These are phyloP conservation scores for Apis dorsata DNA, from an alignment of 1,140 invertebrate genomes.

Conservation along the genomic window DNA sequence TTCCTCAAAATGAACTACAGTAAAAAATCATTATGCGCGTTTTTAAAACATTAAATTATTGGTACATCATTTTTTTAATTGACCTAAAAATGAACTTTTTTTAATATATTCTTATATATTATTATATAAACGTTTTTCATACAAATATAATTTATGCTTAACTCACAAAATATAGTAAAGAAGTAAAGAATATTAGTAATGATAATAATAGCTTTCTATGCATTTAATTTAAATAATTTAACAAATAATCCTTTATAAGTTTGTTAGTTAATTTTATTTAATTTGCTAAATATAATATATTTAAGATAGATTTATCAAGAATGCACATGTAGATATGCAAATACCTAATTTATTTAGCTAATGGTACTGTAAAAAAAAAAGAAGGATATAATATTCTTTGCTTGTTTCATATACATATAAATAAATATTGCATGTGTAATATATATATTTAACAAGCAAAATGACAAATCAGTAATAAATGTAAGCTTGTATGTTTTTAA, in stretches of 20 bases:
- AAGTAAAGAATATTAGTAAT: neutral
- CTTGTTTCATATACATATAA: conserved; percentile 17
- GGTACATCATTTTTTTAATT: conserved; percentile 4
- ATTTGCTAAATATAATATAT: neutral
- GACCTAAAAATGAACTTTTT: neutral
- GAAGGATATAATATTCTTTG: conserved; percentile 4
- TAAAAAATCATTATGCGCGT: conserved; percentile 25
- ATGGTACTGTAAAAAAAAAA: conserved; percentile 2
- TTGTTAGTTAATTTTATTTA: neutral
- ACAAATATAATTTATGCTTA: conserved; percentile 21
- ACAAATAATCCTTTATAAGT: neutral
- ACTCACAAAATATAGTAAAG: conserved; percentile 23
- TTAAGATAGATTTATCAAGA: conserved; percentile 10
- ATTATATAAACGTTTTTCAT: neutral
- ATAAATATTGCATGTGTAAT: conserved; percentile 50
- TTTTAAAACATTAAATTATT: conserved; percentile 11
- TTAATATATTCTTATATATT: neutral
- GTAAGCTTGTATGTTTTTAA: conserved; percentile 46
- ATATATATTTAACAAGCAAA: conserved; percentile 30
- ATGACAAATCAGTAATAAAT: conserved; percentile 61
- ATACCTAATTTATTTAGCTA: conserved; percentile 23
- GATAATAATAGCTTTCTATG: conserved; percentile 28
- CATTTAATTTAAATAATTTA: conserved; percentile 28
- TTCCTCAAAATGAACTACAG: conserved; percentile 47
- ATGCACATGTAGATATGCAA: conserved; percentile 31